phyloP scores from a whole-genome alignment of 2,888 invertebrate genomes.

The Meiosimyza platycephala region DNA sequence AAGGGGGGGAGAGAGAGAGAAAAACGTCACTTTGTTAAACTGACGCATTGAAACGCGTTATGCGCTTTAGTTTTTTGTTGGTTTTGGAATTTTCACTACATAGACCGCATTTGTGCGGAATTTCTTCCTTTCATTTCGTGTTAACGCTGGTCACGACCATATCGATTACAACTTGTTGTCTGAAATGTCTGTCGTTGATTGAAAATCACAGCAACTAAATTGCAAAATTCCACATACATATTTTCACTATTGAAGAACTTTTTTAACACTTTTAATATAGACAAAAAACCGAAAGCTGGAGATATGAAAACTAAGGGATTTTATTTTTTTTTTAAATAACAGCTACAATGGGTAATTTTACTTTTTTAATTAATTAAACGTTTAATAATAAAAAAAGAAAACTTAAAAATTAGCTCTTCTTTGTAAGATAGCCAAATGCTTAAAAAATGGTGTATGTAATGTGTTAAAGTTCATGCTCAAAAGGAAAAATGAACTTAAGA shows the following conservation, averaged over 20 bases:
- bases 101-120: not conserved
- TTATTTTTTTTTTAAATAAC: no score
- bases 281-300: not conserved
- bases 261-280: not conserved
- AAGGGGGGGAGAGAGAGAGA: not conserved
- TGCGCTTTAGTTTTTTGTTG: not conserved
- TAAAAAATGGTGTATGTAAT: no score
- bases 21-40: not conserved
- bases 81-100: not conserved
- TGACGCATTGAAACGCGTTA: slow-evolving; percentile 30
- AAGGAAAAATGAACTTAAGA: no score
- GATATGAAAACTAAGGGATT: no score
- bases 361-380: no score
- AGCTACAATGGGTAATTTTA: no score
- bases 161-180: slow-evolving; percentile 40
- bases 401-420: no score
- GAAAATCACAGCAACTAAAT: not conserved
- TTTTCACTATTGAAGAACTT: not conserved
- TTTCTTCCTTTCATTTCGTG: slow-evolving; percentile 44
- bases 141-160: slow-evolving; percentile 45
- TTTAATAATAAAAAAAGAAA: no score
- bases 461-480: no score
- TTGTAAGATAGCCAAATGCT: no score
- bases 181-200: not conserved
- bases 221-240: not conserved